Conservation (phyloP, 1,140 invertebrate species). For the Danaus plexippus region DNA sequence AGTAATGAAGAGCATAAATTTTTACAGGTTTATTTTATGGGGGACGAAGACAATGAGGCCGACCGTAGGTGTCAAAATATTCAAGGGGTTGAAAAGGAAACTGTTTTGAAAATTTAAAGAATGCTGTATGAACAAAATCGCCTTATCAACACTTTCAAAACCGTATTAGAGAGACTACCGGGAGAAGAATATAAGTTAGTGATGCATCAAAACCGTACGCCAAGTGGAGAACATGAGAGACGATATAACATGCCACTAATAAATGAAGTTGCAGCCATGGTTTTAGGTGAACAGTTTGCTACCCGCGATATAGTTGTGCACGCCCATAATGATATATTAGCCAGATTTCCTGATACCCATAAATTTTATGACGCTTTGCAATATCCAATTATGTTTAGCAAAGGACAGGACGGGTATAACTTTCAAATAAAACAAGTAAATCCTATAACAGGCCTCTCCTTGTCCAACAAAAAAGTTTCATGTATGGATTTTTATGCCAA, state of each 20-base stretch:
- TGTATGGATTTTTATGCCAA: too few relatives aligned
- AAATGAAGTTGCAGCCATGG: neutral
- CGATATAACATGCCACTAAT: conserved; percentile 25
- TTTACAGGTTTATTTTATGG: conserved; percentile 5
- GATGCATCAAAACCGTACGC: conserved; percentile 25
- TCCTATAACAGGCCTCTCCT: too few relatives aligned
- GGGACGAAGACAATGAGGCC: conserved; percentile 1
- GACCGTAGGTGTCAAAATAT: conserved; percentile 25
- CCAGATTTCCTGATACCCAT: too few relatives aligned
- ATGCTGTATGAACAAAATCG: conserved; percentile 5
- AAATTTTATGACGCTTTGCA: too few relatives aligned
- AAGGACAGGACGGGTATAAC: too few relatives aligned
- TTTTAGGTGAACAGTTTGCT: too few relatives aligned
- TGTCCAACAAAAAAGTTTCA: too few relatives aligned
- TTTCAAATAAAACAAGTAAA: too few relatives aligned
- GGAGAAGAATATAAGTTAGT: conserved; percentile 28
- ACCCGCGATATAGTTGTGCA: too few relatives aligned
- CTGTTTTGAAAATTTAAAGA: conserved; percentile 17
- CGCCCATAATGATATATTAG: too few relatives aligned
- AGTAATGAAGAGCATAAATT: conserved; percentile 12
- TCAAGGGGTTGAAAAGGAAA: conserved; percentile 23
- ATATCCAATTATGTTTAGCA: too few relatives aligned
- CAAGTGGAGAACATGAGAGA: conserved; percentile 27
- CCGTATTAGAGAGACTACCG: conserved; percentile 28
- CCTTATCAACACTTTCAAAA: conserved; percentile 30